Percentiles rank a stretch among this genome's conserved stretches.
phyloP scores from a whole-genome alignment of 37 sponge, comb jelly and placozoan genomes.

The Spongilla lacustris region DNA sequence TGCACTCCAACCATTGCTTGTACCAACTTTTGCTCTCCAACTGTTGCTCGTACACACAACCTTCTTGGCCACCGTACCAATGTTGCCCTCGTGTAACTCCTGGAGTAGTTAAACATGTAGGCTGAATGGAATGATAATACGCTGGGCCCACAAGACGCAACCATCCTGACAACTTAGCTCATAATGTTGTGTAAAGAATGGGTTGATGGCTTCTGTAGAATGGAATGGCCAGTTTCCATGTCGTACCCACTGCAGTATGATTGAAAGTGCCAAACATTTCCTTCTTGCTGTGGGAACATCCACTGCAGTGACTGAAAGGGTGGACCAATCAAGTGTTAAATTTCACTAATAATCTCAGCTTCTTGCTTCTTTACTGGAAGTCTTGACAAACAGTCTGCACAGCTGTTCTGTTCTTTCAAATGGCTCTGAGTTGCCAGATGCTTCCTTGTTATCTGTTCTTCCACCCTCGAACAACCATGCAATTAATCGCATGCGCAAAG shows the following conservation, averaged over 20 bases:
- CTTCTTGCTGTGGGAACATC: neutral
- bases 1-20: too few species aligned
- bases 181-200: too few species aligned
- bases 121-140: slow-evolving; percentile 16
- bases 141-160: slow-evolving; percentile 28
- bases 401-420: neutral
- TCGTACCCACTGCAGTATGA: neutral
- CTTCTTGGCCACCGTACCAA: too few species aligned
- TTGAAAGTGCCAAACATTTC: neutral
- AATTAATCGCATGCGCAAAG: too few species aligned
- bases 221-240: neutral
- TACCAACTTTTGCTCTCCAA: too few species aligned
- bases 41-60: too few species aligned
- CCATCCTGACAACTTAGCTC: neutral
- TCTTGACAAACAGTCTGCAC: neutral
- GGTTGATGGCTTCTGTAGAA: neutral
- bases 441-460: too few species aligned
- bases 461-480: too few species aligned
- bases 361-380: too few species aligned
- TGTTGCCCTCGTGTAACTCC: slow-evolving; percentile 18
- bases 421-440: too few species aligned
- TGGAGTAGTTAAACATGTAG: neutral
- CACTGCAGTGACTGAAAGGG: neutral
- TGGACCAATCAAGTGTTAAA: too few species aligned
- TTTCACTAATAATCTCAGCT: too few species aligned